Percentiles rank a stretch among this genome's conserved stretches.
Conservation (phyloP, 64 coral and sea anemone species). For the Montipora efflorescens region DNA sequence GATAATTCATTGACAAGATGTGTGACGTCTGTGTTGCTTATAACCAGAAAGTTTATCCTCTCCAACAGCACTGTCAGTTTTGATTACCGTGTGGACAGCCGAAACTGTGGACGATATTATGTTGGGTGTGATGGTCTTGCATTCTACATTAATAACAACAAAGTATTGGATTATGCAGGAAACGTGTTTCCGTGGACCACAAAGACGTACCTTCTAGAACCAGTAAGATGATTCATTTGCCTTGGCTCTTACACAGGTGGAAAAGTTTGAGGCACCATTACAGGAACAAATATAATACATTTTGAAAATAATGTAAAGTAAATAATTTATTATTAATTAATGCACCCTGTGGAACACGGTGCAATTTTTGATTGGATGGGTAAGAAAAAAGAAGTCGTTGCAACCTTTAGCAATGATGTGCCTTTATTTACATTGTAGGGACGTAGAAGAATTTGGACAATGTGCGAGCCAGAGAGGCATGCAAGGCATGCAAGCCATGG, state of each 20-base stretch:
- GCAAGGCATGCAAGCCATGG: too few species aligned
- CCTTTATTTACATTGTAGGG: too few species aligned
- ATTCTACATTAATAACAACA: constrained; percentile 45
- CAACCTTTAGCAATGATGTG: too few species aligned
- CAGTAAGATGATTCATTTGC: constrained; percentile 10
- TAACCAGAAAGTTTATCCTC: constrained; percentile 54
- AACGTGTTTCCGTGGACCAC: constrained; percentile 49
- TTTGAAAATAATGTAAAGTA: too few species aligned
- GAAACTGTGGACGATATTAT: background rate
- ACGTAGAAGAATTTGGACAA: too few species aligned
- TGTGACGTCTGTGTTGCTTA: constrained; percentile 29
- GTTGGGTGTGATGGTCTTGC: constrained; percentile 64
- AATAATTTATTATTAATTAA: too few species aligned
- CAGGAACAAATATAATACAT: too few species aligned
- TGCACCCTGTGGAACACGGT: too few species aligned
- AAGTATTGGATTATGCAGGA: constrained; percentile 24
- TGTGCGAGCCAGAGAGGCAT: too few species aligned
- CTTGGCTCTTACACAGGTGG: background rate
- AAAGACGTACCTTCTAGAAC: background rate
- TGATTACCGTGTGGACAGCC: constrained; percentile 50
- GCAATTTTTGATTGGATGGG: too few species aligned
- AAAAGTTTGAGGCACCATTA: too few species aligned
- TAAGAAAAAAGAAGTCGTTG: too few species aligned
- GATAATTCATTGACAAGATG: constrained; percentile 63
- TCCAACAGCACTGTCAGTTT: constrained; percentile 31